phyloP scores from a whole-genome alignment of 1,140 invertebrate species.

The Gryllus bimaculatus region DNA sequence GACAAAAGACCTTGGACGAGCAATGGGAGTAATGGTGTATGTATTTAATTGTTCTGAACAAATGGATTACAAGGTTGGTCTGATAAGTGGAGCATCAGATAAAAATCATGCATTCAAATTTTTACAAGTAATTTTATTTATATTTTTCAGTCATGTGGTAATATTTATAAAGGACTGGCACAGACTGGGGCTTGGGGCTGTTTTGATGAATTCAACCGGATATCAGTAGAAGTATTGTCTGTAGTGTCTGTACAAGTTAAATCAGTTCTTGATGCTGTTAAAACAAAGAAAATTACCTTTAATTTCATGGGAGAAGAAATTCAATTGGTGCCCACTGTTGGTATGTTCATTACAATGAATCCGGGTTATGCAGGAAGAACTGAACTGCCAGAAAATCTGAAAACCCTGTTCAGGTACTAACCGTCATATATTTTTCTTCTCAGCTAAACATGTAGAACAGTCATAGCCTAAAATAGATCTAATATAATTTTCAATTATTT shows the following conservation, averaged over 20 bases:
- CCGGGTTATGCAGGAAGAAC: constrained; percentile 81
- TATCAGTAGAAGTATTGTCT: constrained; percentile 84
- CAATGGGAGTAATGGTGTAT: constrained; percentile 87
- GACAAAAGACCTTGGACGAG: constrained; percentile 83
- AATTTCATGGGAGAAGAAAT: constrained; percentile 79
- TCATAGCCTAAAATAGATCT: not conserved
- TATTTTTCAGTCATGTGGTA: constrained; percentile 60
- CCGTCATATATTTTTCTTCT: not conserved
- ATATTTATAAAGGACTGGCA: constrained; percentile 81
- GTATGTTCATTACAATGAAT: constrained; percentile 94
- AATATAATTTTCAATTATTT: not conserved
- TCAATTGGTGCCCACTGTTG: constrained; percentile 63
- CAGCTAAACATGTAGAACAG: no score
- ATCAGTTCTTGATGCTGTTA: constrained; percentile 74
- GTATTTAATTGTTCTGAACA: constrained; percentile 95
- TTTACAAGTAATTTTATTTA: not conserved
- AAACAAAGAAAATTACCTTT: constrained; percentile 65
- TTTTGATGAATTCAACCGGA: constrained; percentile 92
- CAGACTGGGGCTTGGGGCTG: constrained; percentile 92
- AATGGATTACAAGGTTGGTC: constrained; percentile 76
- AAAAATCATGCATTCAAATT: not conserved
- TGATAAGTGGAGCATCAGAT: not conserved
- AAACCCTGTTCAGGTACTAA: constrained; percentile 49
- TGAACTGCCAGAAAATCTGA: constrained; percentile 76
- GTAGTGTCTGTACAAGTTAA: constrained; percentile 84